A percentile compares a stretch with the other conserved stretches of the same genome.
Evolutionary conservation across 2,888 invertebrate genomes (phyloP).

Genomic region (Pollenia griseotomentosa): DNA sequence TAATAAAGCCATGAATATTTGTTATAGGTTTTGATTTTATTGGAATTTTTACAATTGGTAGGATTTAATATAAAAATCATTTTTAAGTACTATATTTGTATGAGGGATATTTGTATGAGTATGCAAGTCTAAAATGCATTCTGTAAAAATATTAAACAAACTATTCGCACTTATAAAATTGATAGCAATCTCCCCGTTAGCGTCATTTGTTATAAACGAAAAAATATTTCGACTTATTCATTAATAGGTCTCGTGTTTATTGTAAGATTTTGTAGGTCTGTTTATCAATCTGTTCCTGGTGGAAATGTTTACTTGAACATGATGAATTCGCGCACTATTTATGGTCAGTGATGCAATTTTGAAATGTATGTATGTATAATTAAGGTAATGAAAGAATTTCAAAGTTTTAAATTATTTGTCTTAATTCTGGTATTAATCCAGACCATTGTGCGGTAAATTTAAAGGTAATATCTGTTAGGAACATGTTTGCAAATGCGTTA

Average conservation of each 20-base stretch:
- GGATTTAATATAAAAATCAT: slow-evolving; percentile 3
- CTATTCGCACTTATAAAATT: not conserved
- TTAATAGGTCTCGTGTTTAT: slow-evolving; percentile 26
- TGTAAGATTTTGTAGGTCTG: not conserved
- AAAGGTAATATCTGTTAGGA: no score
- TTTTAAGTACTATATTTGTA: not conserved
- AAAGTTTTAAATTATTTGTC: no score
- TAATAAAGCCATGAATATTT: not conserved
- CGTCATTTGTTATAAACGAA: not conserved
- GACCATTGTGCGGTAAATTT: no score
- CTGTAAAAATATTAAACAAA: not conserved
- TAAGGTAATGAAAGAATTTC: no score
- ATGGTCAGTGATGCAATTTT: no score
- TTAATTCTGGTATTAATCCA: no score
- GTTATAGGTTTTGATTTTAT: slow-evolving; percentile 9
- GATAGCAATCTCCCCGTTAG: not conserved
- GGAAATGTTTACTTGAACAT: not conserved
- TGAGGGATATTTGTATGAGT: not conserved
- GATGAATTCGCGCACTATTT: not conserved
- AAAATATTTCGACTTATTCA: not conserved
- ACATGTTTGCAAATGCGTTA: no score
- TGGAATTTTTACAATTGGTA: slow-evolving; percentile 14
- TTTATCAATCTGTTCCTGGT: not conserved
- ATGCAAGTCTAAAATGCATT: not conserved
- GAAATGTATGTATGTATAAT: no score